phyloP scores from a whole-genome alignment of 2,797 vertebrate genomes.

The Ambastaia sidthimunki region DNA sequence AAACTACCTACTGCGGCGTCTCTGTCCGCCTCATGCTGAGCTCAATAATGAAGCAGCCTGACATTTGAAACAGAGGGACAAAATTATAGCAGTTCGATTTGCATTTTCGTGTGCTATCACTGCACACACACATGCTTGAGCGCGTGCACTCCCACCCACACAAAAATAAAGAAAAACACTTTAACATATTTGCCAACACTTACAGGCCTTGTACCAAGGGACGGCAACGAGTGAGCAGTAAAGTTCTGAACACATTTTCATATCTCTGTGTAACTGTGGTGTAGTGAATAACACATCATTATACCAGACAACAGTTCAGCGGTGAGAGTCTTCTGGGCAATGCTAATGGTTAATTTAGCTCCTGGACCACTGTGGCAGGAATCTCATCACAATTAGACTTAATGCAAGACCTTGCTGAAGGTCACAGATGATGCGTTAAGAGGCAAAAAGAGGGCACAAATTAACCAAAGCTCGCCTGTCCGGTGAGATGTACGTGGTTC shows the following conservation, averaged over 20 bases:
- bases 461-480: conserved; percentile 70
- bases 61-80: conserved; percentile 40
- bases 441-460: conserved; percentile 68
- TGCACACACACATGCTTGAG: background rate
- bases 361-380: conserved; percentile 62
- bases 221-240: conserved; percentile 13
- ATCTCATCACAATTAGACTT: conserved; percentile 75
- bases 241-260: conserved; percentile 18
- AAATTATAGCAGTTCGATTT: conserved; percentile 23
- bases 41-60: conserved; percentile 45
- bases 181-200: conserved; percentile 14
- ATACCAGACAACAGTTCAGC: conserved; percentile 16
- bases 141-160: background rate
- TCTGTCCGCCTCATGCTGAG: conserved; percentile 40
- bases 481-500: conserved; percentile 66
- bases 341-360: conserved; percentile 61
- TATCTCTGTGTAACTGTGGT: conserved; percentile 13
- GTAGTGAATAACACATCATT: conserved; percentile 35
- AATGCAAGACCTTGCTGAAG: conserved; percentile 71
- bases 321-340: conserved; percentile 35
- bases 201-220: conserved; percentile 15
- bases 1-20: conserved; percentile 23
- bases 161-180: background rate
- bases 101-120: conserved; percentile 9
- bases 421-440: conserved; percentile 64